Evolutionary conservation across 1,140 invertebrate species (phyloP).

Genomic region (Lucilia sericata): DNA sequence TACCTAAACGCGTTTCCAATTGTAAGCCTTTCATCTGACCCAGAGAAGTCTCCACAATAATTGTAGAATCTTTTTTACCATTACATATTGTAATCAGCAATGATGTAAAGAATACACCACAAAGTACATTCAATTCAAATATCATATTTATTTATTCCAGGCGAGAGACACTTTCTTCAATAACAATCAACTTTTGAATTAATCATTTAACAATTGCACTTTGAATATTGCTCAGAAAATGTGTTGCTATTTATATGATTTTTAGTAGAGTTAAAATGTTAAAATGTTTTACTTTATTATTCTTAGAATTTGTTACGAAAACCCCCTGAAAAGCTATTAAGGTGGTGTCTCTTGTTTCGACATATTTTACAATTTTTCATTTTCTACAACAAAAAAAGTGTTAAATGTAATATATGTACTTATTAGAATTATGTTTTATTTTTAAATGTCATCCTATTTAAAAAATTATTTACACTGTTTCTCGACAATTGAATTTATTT

Average conservation of each 20-base stretch:
- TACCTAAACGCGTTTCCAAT: conserved; percentile 62
- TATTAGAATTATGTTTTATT: no score
- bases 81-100: background rate
- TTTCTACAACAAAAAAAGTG: no score
- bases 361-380: no score
- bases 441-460: no score
- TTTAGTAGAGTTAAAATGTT: background rate
- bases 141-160: background rate
- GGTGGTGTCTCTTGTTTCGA: no score
- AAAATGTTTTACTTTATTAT: background rate
- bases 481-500: no score
- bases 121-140: background rate
- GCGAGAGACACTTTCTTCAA: background rate
- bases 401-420: no score
- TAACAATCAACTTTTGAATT: background rate
- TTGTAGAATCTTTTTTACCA: background rate
- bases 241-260: background rate
- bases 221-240: background rate
- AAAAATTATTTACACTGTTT: no score
- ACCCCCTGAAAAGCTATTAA: no score
- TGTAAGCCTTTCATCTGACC: conserved; percentile 56
- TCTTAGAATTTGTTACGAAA: no score
- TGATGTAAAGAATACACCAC: background rate
- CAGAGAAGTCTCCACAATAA: conserved; percentile 48
- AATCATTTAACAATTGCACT: background rate